Evolutionary conservation across 2,888 invertebrate species (phyloP), one percentile per base, ranked within the genome.

Genomic region (Campopleginae sp.): DNA sequence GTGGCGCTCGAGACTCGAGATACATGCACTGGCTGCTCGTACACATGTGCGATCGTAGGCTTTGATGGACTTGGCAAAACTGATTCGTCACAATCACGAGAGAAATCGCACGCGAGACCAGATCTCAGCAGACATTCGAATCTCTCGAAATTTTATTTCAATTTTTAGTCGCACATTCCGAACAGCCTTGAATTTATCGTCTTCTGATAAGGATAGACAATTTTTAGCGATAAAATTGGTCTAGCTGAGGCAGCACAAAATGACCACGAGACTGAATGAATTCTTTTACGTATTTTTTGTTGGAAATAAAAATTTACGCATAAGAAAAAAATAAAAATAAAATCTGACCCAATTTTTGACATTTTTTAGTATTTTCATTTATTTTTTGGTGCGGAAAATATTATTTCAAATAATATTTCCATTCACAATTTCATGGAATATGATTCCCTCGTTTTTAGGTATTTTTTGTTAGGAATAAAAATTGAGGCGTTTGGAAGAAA

Each of bases 21-120:
- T 63, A 58, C 14, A 63, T 48, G n/a, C 31, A 10, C 31, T 2
- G 2, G n/a, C 14, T 2, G 4, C 7, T 6, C 17, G 17, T 42
- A 42, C n/a, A 5, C 23, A 71, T 51, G 31, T 46, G n/a, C n/a
- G 14, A 7, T 31, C 17, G n/a, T n/a, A 4, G 8, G 10, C 46
- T 14, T 48, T 27, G 12, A 68, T 68, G 27, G 68, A 58, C n/a
- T 44, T 68, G 58, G 66, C 14, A 61, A 61, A 70, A 79, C 48
- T 70, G 46, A 70, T 79, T 79, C 44, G 78, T 58, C 19, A 71
- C 54, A 54, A 79, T 79, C 61, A 70, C 61, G 68, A 51, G 77
- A 77, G 77, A 51, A 54, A 68, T 78, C 58, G 44, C 54, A 31
- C 61, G 10, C 42, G 12, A 66, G 66, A 51, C 31, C 23, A 42